Base-by-base conservation (phyloP, 2,113 vertebrate species). In the Elachura formosa region DNA sequence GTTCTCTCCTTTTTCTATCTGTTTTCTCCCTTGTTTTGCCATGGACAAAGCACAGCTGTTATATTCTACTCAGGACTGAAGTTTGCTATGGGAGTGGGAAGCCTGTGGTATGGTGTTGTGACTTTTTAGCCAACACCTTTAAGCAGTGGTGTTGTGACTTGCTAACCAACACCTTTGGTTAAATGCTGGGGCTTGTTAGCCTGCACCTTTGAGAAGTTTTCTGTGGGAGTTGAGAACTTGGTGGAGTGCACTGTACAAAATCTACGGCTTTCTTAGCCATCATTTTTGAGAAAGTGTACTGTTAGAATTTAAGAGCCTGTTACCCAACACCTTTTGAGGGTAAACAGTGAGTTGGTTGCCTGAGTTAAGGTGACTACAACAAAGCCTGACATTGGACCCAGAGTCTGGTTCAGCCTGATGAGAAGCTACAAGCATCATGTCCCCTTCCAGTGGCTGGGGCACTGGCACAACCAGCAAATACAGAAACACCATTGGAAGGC, bases 321-420 rank as follows among this genome's bases (percentile, higher is more conserved):
- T 29, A 67, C 38, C 7, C n/a, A 52, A 6, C 45, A 31, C 36
- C 12, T 56, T 63, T 13, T 23, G 58, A 72, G 7, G 31, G 4
- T 22, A 40, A 74, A 40, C 13, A 29, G 28, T 3, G 12, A 6
- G 31, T 23, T 45, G 19, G 19, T n/a, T 80, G 23, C 33, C 1
- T 0, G 51, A 81, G 38, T 58, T 46, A 21, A 59, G 52, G 28
- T 0, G 0, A 49, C 28, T 18, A 12, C 24, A n/a, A 17, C 12
- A 52, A 45, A 74, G 13, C n/a, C 67, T 73, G 67, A 51, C 22
- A 33, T 6, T 8, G 25, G 36, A 10, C 20, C 48, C 25, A 40
- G 49, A 33, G 38, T 24, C 36, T 51, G 29, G 45, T 25, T 52
- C 24, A 74, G 24, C 7, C 52, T 52, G 16, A 43, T 0, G 0